These are phyloP conservation scores for Lithophane semibrunnea DNA, from an alignment of 2,888 invertebrate species.

Conservation along the genomic window DNA sequence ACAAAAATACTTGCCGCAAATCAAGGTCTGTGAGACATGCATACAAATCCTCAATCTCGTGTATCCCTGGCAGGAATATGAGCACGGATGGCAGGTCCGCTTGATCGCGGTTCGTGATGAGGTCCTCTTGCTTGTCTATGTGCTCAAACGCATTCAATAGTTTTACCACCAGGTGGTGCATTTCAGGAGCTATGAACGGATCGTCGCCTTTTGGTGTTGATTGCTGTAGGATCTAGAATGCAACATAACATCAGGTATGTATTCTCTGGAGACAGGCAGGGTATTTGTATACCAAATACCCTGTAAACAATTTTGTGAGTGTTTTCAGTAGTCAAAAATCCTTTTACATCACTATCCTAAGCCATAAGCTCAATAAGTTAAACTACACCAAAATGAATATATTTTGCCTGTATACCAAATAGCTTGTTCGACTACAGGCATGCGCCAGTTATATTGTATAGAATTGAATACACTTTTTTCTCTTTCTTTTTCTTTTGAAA, in stretches of 20 bases:
- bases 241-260: background rate
- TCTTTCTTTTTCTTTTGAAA: background rate
- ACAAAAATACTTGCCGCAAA: slow-evolving; percentile 74
- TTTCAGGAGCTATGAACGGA: slow-evolving; percentile 90
- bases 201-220: slow-evolving; percentile 82
- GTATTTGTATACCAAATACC: too few relatives aligned
- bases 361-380: too few relatives aligned
- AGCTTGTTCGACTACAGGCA: background rate
- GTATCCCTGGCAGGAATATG: slow-evolving; percentile 96
- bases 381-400: too few relatives aligned
- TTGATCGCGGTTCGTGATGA: slow-evolving; percentile 70
- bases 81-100: slow-evolving; percentile 92
- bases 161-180: slow-evolving; percentile 91
- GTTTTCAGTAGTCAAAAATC: too few relatives aligned
- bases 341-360: too few relatives aligned
- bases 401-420: too few relatives aligned
- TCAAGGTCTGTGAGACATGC: slow-evolving; percentile 77
- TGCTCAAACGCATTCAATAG: slow-evolving; percentile 92
- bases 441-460: background rate
- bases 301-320: too few relatives aligned
- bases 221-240: slow-evolving; percentile 83
- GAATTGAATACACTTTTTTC: background rate
- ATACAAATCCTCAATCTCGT: slow-evolving; percentile 95
- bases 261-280: background rate
- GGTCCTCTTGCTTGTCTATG: slow-evolving; percentile 89